Conservation (phyloP, 2,888 invertebrate species). For the Mesorhabditis spiculigera region DNA sequence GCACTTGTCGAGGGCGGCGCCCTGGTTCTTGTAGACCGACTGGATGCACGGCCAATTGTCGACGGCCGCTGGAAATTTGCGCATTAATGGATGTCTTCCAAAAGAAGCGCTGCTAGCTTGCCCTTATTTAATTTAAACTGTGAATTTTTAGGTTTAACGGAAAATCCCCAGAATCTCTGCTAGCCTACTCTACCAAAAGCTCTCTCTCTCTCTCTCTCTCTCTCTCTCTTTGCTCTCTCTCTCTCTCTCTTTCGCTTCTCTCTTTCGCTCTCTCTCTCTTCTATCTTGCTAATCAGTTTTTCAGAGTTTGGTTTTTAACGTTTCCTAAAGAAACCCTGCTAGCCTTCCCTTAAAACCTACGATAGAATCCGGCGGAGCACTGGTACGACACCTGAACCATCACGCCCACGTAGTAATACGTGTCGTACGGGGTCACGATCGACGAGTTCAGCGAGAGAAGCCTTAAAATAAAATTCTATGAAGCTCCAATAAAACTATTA, state of each 20-base stretch:
- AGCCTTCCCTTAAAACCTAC: neutral
- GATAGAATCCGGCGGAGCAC: neutral
- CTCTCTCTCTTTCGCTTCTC: too few species aligned
- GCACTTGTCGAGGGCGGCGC: neutral
- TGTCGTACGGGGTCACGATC: neutral
- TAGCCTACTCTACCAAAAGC: too few species aligned
- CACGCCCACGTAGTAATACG: neutral
- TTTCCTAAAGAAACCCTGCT: neutral
- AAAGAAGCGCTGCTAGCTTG: neutral
- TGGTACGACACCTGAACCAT: neutral
- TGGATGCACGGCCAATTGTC: neutral
- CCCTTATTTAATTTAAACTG: neutral
- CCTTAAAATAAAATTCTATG: too few species aligned
- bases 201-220: too few species aligned
- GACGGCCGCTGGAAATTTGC: neutral
- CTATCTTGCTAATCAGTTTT: too few species aligned
- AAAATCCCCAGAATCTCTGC: too few species aligned
- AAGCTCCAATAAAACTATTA: neutral
- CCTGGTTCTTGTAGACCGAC: conserved; percentile 1
- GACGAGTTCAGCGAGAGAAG: neutral
- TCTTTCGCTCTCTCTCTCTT: too few species aligned
- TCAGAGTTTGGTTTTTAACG: too few species aligned
- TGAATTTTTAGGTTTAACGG: too few species aligned
- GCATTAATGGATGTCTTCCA: neutral
- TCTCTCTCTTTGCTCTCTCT: too few species aligned